phyloP scores from a whole-genome alignment of 2,113 vertebrate genomes.

The Myotis lucifugus region DNA sequence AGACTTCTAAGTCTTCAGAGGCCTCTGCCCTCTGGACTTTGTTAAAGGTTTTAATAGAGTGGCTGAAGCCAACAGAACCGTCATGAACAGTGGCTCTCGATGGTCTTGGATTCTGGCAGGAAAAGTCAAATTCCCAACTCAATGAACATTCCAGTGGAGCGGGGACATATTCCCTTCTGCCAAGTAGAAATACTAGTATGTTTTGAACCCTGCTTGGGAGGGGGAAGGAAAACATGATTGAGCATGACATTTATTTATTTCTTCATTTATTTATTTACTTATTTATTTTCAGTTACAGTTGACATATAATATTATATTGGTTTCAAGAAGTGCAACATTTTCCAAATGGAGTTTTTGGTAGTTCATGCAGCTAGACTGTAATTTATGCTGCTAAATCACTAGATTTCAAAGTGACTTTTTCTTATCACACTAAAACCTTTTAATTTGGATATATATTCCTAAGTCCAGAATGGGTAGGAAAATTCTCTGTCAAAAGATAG shows the following conservation, averaged over 20 bases:
- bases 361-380: constrained; percentile 57
- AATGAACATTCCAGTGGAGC: not conserved
- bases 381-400: constrained; percentile 53
- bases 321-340: not conserved
- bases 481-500: constrained; percentile 11
- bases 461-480: not conserved
- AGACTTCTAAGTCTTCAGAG: not conserved
- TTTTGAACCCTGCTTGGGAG: not conserved
- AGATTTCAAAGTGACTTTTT: constrained; percentile 64
- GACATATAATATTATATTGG: not conserved
- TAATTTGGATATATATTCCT: constrained; percentile 45
- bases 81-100: not conserved
- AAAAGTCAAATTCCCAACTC: not conserved
- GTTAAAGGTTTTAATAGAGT: not conserved
- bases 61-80: not conserved
- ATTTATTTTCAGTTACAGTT: not conserved
- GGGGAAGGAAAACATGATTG: not conserved
- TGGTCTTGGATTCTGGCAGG: not conserved
- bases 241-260: not conserved
- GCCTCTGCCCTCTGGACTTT: not conserved
- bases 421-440: constrained; percentile 27
- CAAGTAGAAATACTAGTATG: not conserved
- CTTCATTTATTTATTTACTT: no score
- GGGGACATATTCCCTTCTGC: not conserved
- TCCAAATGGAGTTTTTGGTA: not conserved